phyloP scores from a whole-genome alignment of 2,888 invertebrate species.

The Crossocerus cetratus region DNA sequence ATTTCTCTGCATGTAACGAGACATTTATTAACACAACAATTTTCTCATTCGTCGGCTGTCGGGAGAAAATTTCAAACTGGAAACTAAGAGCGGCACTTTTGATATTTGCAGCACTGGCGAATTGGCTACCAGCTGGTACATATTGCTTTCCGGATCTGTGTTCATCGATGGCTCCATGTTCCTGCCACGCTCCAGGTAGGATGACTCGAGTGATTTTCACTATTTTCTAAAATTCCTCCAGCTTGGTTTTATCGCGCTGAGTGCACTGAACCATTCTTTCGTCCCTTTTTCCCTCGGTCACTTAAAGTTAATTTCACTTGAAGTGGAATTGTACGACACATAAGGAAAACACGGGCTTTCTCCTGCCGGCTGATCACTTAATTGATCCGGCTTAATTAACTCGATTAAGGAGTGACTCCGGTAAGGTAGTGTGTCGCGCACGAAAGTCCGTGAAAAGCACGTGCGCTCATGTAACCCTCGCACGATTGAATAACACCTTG shows the following conservation, averaged over 20 bases:
- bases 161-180: constrained; percentile 93
- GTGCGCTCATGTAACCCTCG: neutral
- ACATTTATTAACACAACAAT: too few relatives aligned
- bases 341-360: constrained; percentile 5
- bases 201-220: neutral
- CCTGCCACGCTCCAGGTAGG: constrained; percentile 87
- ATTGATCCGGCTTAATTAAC: neutral
- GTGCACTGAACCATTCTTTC: neutral
- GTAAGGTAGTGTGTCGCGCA: constrained; percentile 10
- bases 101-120: constrained; percentile 84
- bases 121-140: constrained; percentile 89
- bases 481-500: constrained; percentile 1
- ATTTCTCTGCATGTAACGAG: too few relatives aligned
- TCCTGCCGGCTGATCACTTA: neutral
- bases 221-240: neutral
- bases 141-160: constrained; percentile 88
- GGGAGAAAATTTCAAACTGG: neutral
- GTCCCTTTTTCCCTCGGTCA: neutral
- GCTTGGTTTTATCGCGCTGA: constrained; percentile 13
- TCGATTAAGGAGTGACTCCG: constrained; percentile 12
- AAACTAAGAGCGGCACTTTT: neutral
- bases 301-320: too few relatives aligned
- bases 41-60: neutral
- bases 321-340: neutral
- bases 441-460: neutral